Percentiles rank a stretch among this genome's conserved stretches.
These are phyloP conservation scores for Origma solitaria DNA, from an alignment of 2,113 vertebrate species.

Conservation along the genomic window DNA sequence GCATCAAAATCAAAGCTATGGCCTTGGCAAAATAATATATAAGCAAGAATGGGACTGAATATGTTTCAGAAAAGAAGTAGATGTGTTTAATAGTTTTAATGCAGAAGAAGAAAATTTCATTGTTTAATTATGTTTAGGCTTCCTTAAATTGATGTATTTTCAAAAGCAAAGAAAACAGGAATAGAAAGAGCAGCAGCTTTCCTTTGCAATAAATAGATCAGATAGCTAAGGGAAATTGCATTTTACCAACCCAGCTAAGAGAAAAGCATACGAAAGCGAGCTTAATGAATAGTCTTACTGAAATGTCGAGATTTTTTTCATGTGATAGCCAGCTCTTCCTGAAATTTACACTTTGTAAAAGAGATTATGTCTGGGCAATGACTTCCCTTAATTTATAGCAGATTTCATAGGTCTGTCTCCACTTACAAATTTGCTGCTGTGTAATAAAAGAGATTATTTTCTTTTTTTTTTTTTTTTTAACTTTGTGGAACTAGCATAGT, in stretches of 20 bases:
- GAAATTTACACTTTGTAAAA: neutral
- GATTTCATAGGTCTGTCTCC: neutral
- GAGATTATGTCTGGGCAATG: neutral
- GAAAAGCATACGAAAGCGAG: neutral
- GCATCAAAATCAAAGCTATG: neutral
- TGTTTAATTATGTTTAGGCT: neutral
- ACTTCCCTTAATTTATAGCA: neutral
- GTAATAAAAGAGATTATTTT: neutral
- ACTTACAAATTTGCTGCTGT: neutral
- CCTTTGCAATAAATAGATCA: neutral
- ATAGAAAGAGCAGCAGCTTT: neutral
- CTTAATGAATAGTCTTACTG: neutral
- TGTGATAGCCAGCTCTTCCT: neutral
- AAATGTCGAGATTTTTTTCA: neutral
- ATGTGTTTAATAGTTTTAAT: neutral
- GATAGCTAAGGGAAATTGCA: neutral
- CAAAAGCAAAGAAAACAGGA: neutral
- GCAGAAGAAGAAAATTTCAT: neutral
- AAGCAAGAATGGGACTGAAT: neutral
- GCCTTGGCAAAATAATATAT: neutral
- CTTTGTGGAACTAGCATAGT: neutral
- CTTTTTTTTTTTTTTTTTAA: no score
- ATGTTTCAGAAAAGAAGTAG: neutral
- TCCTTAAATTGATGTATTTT: neutral
- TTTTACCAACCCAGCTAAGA: neutral